Evolutionary conservation across 1,140 invertebrate genomes (phyloP).

Genomic region (Zaprionus nigranus): DNA sequence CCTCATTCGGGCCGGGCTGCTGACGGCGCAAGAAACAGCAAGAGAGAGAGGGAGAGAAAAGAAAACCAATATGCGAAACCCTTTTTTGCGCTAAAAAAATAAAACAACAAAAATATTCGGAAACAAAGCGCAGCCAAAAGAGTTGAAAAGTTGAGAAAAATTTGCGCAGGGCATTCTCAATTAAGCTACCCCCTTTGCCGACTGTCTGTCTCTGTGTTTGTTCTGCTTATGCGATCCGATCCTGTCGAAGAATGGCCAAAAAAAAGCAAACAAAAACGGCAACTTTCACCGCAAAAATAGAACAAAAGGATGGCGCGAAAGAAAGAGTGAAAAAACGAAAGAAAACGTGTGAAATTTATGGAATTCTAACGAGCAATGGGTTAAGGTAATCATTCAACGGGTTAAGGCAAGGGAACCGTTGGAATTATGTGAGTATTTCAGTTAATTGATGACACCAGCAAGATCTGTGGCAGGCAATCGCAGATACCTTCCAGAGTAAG

Average conservation of each 20-base stretch:
- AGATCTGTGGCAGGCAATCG: neutral
- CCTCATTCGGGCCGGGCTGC: slow-evolving; percentile 16
- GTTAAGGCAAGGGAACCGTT: neutral
- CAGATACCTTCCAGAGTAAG: neutral
- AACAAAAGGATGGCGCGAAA: neutral
- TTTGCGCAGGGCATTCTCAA: slow-evolving; percentile 57
- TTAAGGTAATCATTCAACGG: slow-evolving; percentile 50
- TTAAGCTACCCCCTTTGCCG: slow-evolving; percentile 53
- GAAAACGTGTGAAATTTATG: slow-evolving; percentile 63
- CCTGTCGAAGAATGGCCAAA: slow-evolving; percentile 24
- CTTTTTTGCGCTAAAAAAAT: slow-evolving; percentile 39
- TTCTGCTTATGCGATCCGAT: neutral
- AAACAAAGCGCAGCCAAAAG: slow-evolving; percentile 43
- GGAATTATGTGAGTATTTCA: slow-evolving; percentile 22
- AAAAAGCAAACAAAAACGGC: slow-evolving; percentile 53
- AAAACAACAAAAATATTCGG: slow-evolving; percentile 25
- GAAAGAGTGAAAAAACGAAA: slow-evolving; percentile 2
- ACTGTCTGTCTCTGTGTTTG: slow-evolving; percentile 14
- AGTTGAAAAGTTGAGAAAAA: slow-evolving; percentile 77
- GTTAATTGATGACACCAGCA: slow-evolving; percentile 9
- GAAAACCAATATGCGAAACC: slow-evolving; percentile 51
- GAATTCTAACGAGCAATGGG: slow-evolving; percentile 19
- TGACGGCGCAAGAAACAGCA: slow-evolving; percentile 23
- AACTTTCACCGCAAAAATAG: slow-evolving; percentile 68
- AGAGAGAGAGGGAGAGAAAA: slow-evolving; percentile 19